phyloP scores from a whole-genome alignment of 2,113 vertebrate species.

The Motacilla tschutschensis region DNA sequence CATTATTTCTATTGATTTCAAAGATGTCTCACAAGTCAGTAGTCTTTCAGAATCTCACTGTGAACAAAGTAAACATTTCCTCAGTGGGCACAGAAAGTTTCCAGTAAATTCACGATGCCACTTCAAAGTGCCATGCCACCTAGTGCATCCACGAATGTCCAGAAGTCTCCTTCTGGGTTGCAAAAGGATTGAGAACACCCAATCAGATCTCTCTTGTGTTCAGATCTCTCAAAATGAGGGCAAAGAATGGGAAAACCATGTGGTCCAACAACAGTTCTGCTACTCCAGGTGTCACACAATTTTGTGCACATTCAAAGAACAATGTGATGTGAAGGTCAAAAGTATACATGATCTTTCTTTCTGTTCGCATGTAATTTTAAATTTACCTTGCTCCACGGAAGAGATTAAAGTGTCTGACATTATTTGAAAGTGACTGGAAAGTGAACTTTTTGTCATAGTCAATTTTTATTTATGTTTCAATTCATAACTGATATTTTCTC shows the following conservation, averaged over 20 bases:
- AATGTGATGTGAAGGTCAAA: background rate
- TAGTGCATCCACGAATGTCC: background rate
- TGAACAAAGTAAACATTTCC: background rate
- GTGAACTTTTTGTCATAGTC: background rate
- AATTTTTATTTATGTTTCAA: background rate
- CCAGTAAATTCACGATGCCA: background rate
- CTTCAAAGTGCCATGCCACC: slow-evolving; percentile 12
- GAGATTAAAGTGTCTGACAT: background rate
- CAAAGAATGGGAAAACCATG: slow-evolving; percentile 18
- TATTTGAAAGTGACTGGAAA: slow-evolving; percentile 4
- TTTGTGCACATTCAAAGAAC: slow-evolving; percentile 33
- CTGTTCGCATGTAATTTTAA: background rate
- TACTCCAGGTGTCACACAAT: background rate
- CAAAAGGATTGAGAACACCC: slow-evolving; percentile 13
- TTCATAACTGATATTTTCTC: background rate
- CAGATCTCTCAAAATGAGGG: background rate
- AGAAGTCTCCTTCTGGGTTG: slow-evolving; percentile 4
- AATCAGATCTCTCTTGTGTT: background rate
- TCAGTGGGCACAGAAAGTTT: background rate
- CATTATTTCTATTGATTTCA: background rate
- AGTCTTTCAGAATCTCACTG: background rate
- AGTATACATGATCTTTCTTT: background rate
- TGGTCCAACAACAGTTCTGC: slow-evolving; percentile 27
- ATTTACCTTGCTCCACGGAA: slow-evolving; percentile 1
- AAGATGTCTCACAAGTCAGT: background rate